Conservation (phyloP, 1,140 invertebrate genomes). For the Diorhabda sublineata region DNA sequence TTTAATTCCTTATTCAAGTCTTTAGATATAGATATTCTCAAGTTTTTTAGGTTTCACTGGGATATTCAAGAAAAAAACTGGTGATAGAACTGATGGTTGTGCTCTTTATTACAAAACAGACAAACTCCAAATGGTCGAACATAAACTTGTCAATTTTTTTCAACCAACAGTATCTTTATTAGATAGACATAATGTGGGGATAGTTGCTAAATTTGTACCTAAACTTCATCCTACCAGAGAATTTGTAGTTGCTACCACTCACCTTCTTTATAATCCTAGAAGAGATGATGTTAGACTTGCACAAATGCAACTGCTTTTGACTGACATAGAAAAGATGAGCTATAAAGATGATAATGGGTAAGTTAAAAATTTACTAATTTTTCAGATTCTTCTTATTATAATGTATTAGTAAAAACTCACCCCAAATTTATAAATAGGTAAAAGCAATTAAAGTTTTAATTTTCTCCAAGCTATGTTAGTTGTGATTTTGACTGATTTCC, state of each 20-base stretch:
- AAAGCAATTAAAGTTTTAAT: too few species aligned
- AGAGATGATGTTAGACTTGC: constrained; percentile 84
- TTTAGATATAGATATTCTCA: constrained; percentile 14
- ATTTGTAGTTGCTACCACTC: constrained; percentile 84
- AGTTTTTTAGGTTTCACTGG: constrained; percentile 54
- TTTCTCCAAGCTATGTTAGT: too few species aligned
- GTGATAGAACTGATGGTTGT: constrained; percentile 68
- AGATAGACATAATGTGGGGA: constrained; percentile 82
- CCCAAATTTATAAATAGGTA: too few species aligned
- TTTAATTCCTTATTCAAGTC: too few species aligned
- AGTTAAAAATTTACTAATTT: not conserved
- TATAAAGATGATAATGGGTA: constrained; percentile 39
- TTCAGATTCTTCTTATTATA: too few species aligned
- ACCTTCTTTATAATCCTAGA: constrained; percentile 89
- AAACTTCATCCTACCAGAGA: constrained; percentile 49
- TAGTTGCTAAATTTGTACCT: constrained; percentile 70
- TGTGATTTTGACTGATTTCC: too few species aligned
- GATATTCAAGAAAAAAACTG: constrained; percentile 71
- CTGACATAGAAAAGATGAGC: constrained; percentile 78
- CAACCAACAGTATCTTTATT: constrained; percentile 54
- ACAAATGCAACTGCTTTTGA: constrained; percentile 74
- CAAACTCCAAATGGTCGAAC: constrained; percentile 60
- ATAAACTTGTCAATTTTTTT: constrained; percentile 59
- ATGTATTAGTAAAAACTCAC: too few species aligned
- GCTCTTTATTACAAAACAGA: constrained; percentile 72